Conservation (phyloP, 1,140 invertebrate genomes). For the Ceratosolen solmsi region DNA sequence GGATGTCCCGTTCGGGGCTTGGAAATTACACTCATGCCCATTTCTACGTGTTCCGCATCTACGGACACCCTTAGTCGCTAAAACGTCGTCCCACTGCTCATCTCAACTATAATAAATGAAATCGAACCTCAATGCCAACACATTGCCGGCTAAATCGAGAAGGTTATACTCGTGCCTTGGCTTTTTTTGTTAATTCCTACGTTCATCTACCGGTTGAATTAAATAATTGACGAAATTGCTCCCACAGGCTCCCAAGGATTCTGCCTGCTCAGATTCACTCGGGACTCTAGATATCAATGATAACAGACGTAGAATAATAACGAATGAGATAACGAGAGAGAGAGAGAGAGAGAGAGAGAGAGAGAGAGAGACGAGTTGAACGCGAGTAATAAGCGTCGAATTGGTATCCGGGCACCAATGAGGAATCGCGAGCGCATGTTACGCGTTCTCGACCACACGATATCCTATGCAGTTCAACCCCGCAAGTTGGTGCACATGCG, state of each 20-base stretch:
- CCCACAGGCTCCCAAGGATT: too few species aligned
- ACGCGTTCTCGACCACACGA: not conserved
- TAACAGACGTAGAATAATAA: too few species aligned
- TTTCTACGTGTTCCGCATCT: too few species aligned
- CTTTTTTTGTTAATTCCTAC: not conserved
- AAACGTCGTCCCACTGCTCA: not conserved
- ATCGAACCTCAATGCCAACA: not conserved
- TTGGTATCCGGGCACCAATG: not conserved
- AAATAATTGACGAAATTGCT: not conserved
- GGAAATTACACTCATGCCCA: too few species aligned
- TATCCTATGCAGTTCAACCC: not conserved
- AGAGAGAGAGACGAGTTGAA: not conserved
- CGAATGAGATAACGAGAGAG: not conserved
- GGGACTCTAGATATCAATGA: too few species aligned
- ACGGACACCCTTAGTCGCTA: not conserved
- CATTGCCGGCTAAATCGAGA: too few species aligned
- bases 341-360: not conserved
- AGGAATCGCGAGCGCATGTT: not conserved
- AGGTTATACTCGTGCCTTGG: too few species aligned
- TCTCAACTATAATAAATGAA: not conserved
- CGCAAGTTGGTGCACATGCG: not conserved
- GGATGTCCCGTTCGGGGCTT: not conserved
- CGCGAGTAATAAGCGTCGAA: not conserved
- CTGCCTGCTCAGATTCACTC: too few species aligned
- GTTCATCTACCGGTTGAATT: too few species aligned